Evolutionary conservation across 2,113 vertebrate species (phyloP).

Genomic region (Picathartes gymnocephalus): DNA sequence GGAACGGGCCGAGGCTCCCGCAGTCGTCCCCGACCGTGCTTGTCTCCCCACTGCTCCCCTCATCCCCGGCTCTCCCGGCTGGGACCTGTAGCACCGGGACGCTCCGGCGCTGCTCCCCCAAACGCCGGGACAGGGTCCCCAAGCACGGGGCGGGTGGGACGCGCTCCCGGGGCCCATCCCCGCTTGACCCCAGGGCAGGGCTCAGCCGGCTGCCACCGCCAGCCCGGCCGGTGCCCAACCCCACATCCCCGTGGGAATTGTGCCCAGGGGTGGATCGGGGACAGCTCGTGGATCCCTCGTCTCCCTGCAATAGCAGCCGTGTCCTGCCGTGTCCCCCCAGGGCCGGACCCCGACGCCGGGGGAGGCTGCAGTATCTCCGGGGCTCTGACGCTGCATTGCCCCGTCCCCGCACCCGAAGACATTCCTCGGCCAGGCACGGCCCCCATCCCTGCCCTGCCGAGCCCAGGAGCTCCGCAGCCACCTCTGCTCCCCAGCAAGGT

Average conservation of each 20-base stretch:
- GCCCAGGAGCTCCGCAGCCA: background rate
- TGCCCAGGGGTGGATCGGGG: background rate
- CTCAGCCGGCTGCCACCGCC: background rate
- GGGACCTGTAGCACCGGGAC: background rate
- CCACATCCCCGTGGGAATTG: background rate
- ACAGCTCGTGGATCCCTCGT: background rate
- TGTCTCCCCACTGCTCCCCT: background rate
- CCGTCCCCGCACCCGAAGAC: background rate
- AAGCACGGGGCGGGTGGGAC: rapidly evolving
- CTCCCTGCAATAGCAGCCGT: rapidly evolving
- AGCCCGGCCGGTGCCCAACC: background rate
- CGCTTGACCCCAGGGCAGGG: background rate
- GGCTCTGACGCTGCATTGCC: background rate
- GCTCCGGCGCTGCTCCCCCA: background rate
- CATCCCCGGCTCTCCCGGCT: background rate
- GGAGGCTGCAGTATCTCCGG: background rate
- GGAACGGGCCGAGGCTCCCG: background rate
- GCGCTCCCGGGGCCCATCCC: background rate
- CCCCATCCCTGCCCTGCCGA: background rate
- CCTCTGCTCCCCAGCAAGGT: background rate
- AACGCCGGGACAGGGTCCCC: background rate
- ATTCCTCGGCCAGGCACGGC: background rate
- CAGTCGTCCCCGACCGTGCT: rapidly evolving
- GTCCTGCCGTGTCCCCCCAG: background rate
- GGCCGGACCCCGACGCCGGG: background rate